Percentiles rank a stretch among this genome's conserved stretches.
phyloP scores from a whole-genome alignment of 2,888 invertebrate genomes.

The Amblyjoppa fuscipennis region DNA sequence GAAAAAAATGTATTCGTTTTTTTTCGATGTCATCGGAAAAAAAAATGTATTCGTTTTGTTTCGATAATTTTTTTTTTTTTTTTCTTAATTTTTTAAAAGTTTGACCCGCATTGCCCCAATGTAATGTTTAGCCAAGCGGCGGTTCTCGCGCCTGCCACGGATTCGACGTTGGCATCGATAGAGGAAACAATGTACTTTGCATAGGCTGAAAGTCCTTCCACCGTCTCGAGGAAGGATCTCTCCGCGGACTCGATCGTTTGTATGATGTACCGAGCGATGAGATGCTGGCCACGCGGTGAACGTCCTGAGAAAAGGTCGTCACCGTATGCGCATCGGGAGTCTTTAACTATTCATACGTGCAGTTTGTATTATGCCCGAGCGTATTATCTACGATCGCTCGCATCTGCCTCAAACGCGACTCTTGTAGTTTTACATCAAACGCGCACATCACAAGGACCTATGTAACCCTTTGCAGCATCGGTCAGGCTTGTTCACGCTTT shows the following conservation, averaged over 20 bases:
- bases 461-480: neutral
- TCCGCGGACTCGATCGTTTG: constrained; percentile 31
- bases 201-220: constrained; percentile 23
- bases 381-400: constrained; percentile 18
- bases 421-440: constrained; percentile 6
- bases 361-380: constrained; percentile 7
- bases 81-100: too few species aligned
- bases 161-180: neutral
- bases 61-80: too few species aligned
- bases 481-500: constrained; percentile 13
- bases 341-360: constrained; percentile 41
- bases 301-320: constrained; percentile 68
- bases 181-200: constrained; percentile 41
- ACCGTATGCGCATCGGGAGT: constrained; percentile 58
- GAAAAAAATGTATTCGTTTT: neutral
- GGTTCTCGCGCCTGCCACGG: neutral
- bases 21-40: too few species aligned
- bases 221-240: constrained; percentile 50
- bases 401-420: constrained; percentile 13
- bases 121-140: neutral
- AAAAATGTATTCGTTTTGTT: too few species aligned
- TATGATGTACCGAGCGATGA: constrained; percentile 19
- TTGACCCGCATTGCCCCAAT: too few species aligned
- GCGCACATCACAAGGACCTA: neutral
- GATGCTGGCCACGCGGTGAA: constrained; percentile 57